phyloP scores from a whole-genome alignment of 2,797 vertebrate genomes.

The Mormyrus proboscirostris region DNA sequence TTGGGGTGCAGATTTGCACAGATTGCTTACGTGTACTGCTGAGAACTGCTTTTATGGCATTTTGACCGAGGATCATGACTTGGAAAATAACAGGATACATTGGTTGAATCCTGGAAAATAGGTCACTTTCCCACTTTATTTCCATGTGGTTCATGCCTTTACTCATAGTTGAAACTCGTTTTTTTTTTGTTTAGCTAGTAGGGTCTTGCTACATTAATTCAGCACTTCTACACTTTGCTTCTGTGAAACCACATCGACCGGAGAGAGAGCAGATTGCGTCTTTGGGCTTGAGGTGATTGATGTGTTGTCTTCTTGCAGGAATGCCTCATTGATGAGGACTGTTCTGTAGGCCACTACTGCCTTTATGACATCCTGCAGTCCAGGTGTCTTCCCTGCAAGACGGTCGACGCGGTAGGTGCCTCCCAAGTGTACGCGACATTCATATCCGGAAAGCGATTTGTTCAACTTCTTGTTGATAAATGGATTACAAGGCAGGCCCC shows the following conservation, averaged over 20 bases:
- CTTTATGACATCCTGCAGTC: constrained; percentile 62
- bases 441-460: background rate
- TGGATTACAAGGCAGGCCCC: background rate
- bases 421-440: background rate
- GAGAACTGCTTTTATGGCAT: background rate
- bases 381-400: constrained; percentile 74
- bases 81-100: background rate
- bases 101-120: background rate
- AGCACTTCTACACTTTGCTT: background rate
- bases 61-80: background rate
- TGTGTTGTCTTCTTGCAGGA: constrained; percentile 55
- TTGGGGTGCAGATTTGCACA: background rate
- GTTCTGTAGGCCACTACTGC: constrained; percentile 72
- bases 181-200: background rate
- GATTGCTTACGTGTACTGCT: background rate
- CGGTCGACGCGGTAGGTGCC: constrained; percentile 63
- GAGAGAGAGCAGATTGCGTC: background rate
- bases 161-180: background rate
- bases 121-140: background rate
- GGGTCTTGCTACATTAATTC: background rate
- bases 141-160: background rate
- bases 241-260: background rate
- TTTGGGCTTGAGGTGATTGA: background rate
- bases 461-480: background rate
- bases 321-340: constrained; percentile 80